phyloP scores from a whole-genome alignment of 2,113 vertebrate genomes.

The Atractosteus spatula region DNA sequence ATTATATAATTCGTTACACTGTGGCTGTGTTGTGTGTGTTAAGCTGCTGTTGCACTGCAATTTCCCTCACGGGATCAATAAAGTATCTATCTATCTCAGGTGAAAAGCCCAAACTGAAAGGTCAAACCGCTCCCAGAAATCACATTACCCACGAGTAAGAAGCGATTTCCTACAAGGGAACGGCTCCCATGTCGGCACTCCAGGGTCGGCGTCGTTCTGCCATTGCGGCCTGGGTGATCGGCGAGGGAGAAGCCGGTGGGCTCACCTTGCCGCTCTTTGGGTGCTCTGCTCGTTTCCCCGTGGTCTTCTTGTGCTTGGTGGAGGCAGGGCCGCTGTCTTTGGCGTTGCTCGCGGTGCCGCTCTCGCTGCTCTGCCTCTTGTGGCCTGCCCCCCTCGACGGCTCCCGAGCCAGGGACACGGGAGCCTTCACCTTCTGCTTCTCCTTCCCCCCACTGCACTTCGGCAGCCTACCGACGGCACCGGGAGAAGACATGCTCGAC shows the following conservation, averaged over 20 bases:
- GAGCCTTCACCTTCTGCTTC: conserved; percentile 49
- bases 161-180: too few relatives aligned
- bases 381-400: conserved; percentile 45
- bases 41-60: too few relatives aligned
- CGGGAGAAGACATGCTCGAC: conserved; percentile 15
- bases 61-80: too few relatives aligned
- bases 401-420: conserved; percentile 41
- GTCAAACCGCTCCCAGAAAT: too few relatives aligned
- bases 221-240: too few relatives aligned
- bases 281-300: conserved; percentile 47
- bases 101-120: too few relatives aligned
- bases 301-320: conserved; percentile 70
- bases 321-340: conserved; percentile 40
- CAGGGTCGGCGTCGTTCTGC: too few relatives aligned
- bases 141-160: too few relatives aligned
- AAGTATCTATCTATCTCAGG: too few relatives aligned
- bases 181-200: too few relatives aligned
- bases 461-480: conserved; percentile 47
- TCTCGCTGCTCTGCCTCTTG: conserved; percentile 53
- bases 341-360: conserved; percentile 22
- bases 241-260: neutral
- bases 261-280: conserved; percentile 55
- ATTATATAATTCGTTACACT: too few relatives aligned
- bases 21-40: too few relatives aligned
- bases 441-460: conserved; percentile 54